Conservation (phyloP, 2,113 vertebrate species). For the Neogobius melanostomus region DNA sequence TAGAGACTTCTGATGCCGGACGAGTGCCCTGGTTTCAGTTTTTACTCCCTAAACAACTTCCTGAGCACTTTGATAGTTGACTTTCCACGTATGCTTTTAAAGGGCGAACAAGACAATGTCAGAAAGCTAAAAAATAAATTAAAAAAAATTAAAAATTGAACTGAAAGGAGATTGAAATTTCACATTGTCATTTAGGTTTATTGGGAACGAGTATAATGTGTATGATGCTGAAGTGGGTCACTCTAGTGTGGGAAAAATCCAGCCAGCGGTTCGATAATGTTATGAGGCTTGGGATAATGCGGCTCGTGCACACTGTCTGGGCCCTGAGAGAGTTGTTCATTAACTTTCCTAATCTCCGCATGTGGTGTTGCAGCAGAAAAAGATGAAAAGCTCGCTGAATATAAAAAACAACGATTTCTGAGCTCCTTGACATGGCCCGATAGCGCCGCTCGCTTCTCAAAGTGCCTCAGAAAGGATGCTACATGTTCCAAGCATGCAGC, state of each 20-base stretch:
- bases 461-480: constrained; percentile 63
- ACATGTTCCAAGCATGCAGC: constrained; percentile 65
- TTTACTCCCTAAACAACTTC: too few relatives aligned
- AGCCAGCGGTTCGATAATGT: constrained; percentile 69
- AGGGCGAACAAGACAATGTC: not conserved
- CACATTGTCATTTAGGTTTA: constrained; percentile 53
- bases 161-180: constrained; percentile 28
- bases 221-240: constrained; percentile 57
- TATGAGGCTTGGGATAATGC: constrained; percentile 76
- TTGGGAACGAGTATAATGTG: constrained; percentile 44
- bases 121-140: not conserved
- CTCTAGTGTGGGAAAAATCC: constrained; percentile 74
- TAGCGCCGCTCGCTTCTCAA: constrained; percentile 45
- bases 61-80: too few relatives aligned
- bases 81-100: not conserved
- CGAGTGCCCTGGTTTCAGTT: too few relatives aligned
- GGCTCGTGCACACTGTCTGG: constrained; percentile 69
- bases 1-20: too few relatives aligned
- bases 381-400: constrained; percentile 77
- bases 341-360: constrained; percentile 75
- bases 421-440: constrained; percentile 46
- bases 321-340: constrained; percentile 75
- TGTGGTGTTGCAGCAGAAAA: constrained; percentile 70
- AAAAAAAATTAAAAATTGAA: too few relatives aligned
- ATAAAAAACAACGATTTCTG: constrained; percentile 75